Evolutionary conservation across 2,113 vertebrate species (phyloP).

Genomic region (Atlantisia rogersi): DNA sequence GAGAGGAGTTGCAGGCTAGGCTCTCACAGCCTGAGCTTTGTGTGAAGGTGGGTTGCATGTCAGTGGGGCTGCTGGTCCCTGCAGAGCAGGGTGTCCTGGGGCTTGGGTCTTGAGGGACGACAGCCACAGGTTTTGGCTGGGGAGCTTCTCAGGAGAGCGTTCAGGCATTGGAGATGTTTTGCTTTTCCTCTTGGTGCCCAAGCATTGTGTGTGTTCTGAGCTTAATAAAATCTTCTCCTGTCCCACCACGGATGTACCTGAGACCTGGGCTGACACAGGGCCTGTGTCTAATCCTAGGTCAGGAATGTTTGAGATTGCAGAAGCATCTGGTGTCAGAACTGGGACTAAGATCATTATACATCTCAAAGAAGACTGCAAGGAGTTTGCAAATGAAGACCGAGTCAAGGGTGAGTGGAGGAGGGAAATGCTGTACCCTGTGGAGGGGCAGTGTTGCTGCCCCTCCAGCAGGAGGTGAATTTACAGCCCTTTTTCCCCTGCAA

Average conservation of each 20-base stretch:
- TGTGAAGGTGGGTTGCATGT: neutral
- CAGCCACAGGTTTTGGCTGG: neutral
- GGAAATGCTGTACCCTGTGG: neutral
- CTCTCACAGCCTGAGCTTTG: neutral
- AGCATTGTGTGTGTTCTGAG: neutral
- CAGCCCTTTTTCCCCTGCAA: neutral
- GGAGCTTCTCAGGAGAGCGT: neutral
- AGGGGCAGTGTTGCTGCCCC: neutral
- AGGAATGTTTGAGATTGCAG: conserved; percentile 90
- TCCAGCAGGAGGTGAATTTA: neutral
- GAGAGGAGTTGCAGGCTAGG: neutral
- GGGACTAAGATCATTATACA: conserved; percentile 95
- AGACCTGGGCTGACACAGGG: neutral
- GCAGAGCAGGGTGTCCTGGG: neutral
- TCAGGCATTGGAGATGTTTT: neutral
- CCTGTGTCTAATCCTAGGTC: conserved; percentile 77
- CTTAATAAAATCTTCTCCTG: neutral
- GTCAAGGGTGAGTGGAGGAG: conserved; percentile 84
- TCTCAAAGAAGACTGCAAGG: conserved; percentile 91
- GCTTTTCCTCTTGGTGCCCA: neutral
- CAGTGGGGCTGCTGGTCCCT: neutral
- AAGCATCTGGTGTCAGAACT: conserved; percentile 88
- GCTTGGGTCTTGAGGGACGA: neutral
- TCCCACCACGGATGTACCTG: neutral
- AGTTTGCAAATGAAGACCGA: conserved; percentile 89